These are phyloP conservation scores for Meles meles DNA, from an alignment of 2,113 vertebrate genomes.

Conservation along the genomic window DNA sequence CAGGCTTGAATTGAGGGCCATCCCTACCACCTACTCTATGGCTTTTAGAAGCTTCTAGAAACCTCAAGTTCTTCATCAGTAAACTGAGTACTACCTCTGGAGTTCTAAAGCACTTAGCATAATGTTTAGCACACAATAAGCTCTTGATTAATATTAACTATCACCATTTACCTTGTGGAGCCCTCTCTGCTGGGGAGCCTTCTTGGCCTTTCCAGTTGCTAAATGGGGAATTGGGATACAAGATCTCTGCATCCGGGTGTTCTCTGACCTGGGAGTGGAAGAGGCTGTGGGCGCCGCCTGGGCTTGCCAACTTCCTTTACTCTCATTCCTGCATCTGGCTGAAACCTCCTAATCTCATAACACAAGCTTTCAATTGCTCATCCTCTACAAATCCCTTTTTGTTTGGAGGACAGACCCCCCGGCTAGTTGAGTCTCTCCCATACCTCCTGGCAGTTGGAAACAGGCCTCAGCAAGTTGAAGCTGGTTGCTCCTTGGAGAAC, in stretches of 20 bases:
- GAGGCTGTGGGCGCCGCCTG: not conserved
- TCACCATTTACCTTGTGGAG: not conserved
- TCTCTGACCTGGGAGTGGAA: not conserved
- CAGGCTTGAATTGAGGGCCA: not conserved
- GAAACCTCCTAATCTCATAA: not conserved
- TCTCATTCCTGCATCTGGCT: not conserved
- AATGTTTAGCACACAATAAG: not conserved
- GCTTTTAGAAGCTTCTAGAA: conserved; percentile 1
- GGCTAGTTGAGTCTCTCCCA: not conserved
- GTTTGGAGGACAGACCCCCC: not conserved
- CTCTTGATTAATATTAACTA: not conserved
- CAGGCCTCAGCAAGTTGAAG: not conserved
- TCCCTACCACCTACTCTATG: not conserved
- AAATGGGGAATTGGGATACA: not conserved
- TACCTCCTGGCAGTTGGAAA: not conserved
- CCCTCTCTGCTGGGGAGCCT: not conserved
- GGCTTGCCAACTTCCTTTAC: not conserved
- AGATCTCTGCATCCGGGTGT: fast-evolving
- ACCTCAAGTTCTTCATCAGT: not conserved
- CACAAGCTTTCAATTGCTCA: not conserved
- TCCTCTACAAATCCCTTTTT: conserved; percentile 18
- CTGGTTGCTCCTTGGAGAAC: not conserved
- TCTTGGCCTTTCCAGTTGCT: not conserved
- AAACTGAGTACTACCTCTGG: not conserved
- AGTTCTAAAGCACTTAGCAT: not conserved